Evolutionary conservation across 2,797 vertebrate genomes (phyloP).

Genomic region (Sylvia borin): DNA sequence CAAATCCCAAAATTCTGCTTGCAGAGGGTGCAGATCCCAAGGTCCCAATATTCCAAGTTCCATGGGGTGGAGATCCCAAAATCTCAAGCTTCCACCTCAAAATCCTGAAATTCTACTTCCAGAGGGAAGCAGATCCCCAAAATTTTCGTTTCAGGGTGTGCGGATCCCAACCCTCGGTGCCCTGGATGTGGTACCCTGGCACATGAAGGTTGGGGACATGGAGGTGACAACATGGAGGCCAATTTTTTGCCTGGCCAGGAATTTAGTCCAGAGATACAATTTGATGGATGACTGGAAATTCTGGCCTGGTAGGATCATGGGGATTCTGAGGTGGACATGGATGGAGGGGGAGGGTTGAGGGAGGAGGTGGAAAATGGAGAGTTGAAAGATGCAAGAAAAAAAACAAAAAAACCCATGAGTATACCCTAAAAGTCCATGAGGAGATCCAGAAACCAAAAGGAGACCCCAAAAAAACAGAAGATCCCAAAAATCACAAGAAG

Average conservation of each 20-base stretch:
- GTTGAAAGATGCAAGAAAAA: not conserved
- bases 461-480: not conserved
- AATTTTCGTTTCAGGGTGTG: not conserved
- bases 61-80: too few species aligned
- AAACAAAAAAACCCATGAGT: not conserved
- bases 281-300: not conserved
- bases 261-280: not conserved
- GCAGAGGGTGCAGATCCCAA: too few species aligned
- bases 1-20: too few species aligned
- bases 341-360: not conserved
- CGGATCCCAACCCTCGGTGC: not conserved
- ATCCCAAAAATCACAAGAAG: not conserved
- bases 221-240: not conserved
- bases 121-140: too few species aligned
- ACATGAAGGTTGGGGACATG: not conserved
- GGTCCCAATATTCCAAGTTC: too few species aligned
- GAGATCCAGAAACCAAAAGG: not conserved
- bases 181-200: not conserved
- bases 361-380: not conserved
- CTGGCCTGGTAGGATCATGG: not conserved
- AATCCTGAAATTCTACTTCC: too few species aligned
- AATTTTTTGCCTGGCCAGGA: not conserved
- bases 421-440: not conserved
- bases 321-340: accelerated
- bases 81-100: too few species aligned